Evolutionary conservation across 2,888 invertebrate species (phyloP), one percentile per base, ranked within the genome.

Genomic region (Cataglyphis altisquamis): DNA sequence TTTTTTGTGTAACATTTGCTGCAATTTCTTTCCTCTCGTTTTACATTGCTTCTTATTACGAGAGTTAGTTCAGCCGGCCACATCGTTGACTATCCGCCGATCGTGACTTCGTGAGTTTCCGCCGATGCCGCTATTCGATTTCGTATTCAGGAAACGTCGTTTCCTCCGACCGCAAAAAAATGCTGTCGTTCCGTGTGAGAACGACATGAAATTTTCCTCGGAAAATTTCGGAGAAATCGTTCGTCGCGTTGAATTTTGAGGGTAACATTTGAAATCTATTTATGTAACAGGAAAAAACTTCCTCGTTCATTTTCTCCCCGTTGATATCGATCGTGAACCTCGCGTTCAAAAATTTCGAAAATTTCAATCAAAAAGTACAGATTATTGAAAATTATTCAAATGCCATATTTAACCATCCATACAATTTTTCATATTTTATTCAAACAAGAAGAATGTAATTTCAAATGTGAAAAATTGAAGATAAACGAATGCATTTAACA

Each of bases 91-190:
- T 55, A 77, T 68, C 36, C 18, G 15, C 39, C 81, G 67, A 87
- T 84, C 77, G 68, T 68, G 70, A 67, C 60, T 85, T 85, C 80
- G 77, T 74, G 74, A 87, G 83, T 87, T 87, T 86, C 87, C 75
- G 70, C 66, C 62, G 66, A 63, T 85, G 84, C 89, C 89, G 89
- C 88, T 89, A 89, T 78, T 88, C 78, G 75, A 77, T 86, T 89
- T 74, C 63, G 90, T 85, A 89, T 89, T 89, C 89, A 89, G 85
- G 84, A 85, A 84, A 86, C 85, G 84, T 85, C 85, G 62, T 87
- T 89, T 89, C 89, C 90, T 90, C 68, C 87, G 84, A 78, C 84
- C 85, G 88, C 83, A 41, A 86, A 82, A 86, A 48, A 85, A 83
- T 63, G 29, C 29, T 66, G 18, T 32, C 64, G 48, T 18, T 25